Base-by-base conservation (phyloP, 2,888 invertebrate species). In the Epinotia bilunana region DNA sequence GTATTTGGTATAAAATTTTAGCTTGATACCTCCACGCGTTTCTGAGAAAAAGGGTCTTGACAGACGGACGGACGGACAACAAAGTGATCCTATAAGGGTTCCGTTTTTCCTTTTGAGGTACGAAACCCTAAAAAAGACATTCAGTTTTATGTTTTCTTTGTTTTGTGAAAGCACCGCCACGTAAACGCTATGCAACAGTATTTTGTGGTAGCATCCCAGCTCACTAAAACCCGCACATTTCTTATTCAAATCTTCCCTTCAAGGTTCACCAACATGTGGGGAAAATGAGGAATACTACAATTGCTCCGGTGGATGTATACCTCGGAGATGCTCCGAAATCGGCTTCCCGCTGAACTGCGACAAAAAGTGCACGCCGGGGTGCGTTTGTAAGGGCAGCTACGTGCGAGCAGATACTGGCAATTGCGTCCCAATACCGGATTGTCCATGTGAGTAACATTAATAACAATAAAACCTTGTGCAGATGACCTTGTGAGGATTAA, bases 301-400 rank as follows among this genome's bases (percentile, higher is more conserved):
- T 2, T 83, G 81, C 33, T 78, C 69, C 23, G 57, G 73, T 23
- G 74, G 77, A 3, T 83, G 82, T 73, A 63, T 7, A 6, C 78
- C 80, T 2, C 72, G 78, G 39, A 78, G 65, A 12, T 83, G 83
- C 72, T 73, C 79, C 3, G 80, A 81, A 9, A 69, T 83, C 43
- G 83, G 83, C 0, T 79, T 71, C 18, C 77, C 80, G 6, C 11
- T 80, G 53, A 63, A 74, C 5, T 65, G 65, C 20, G 61, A 46
- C 23, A 62, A 62, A 20, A 23, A 73, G 28, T 73, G 76, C 49
- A 61, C 60, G 16, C 61, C 73, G 23, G 87, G 87, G 0, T 88
- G 88, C 64, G 33, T 84, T 6, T 88, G 88, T 67, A 78, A 80
- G 75, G 76, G 82, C 11, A 11, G 3, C 65, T 55, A 33, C 20